Percentiles rank a stretch among this genome's conserved stretches.
These are phyloP conservation scores for Phataginus tetradactyla DNA, from an alignment of 2,797 vertebrate genomes.

Conservation along the genomic window DNA sequence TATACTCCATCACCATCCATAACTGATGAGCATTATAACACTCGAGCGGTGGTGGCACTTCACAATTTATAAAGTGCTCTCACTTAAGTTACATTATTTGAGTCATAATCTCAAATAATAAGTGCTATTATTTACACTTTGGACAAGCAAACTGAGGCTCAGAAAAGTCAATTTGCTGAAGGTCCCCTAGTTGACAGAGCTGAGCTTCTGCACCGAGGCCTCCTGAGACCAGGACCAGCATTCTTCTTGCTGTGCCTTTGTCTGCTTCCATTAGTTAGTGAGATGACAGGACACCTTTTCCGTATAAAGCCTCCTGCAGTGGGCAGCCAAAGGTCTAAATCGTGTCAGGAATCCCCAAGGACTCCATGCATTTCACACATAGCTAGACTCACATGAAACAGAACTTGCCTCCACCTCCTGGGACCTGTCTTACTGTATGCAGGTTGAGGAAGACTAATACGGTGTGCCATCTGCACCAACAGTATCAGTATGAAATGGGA, in stretches of 20 bases:
- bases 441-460: constrained; percentile 28
- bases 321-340: constrained; percentile 24
- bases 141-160: not conserved
- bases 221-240: not conserved
- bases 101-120: constrained; percentile 20
- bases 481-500: not conserved
- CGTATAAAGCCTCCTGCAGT: not conserved
- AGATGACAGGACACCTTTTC: constrained; percentile 23
- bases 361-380: not conserved
- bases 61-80: not conserved
- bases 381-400: constrained; percentile 39
- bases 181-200: not conserved
- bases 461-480: not conserved
- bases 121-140: not conserved
- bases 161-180: constrained; percentile 16
- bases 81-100: not conserved
- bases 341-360: constrained; percentile 39
- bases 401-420: not conserved
- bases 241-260: not conserved
- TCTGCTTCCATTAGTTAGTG: constrained; percentile 23
- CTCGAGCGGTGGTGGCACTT: not conserved
- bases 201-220: not conserved
- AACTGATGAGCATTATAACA: not conserved
- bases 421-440: not conserved
- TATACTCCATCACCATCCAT: not conserved